Conservation (phyloP, 2,797 vertebrate species). For the Podargus strigoides region DNA sequence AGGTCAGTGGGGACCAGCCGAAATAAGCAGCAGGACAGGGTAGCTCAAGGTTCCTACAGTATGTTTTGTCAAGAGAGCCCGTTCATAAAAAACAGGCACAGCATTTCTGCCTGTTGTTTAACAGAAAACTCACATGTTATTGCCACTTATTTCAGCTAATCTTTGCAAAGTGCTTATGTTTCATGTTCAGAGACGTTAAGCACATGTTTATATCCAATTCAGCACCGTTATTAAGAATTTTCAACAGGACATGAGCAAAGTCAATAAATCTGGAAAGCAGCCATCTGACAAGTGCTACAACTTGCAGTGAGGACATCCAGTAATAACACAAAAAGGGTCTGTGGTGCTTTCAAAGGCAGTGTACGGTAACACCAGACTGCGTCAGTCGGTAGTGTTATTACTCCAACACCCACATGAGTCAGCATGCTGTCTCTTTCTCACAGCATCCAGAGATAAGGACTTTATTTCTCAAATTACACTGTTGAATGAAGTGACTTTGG, state of each 20-base stretch:
- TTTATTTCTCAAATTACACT: neutral
- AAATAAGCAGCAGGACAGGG: neutral
- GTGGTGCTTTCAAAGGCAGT: neutral
- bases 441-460: neutral
- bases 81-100: neutral
- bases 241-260: conserved; percentile 54
- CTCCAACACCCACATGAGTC: neutral
- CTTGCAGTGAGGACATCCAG: neutral
- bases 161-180: conserved; percentile 27
- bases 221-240: conserved; percentile 58
- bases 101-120: neutral
- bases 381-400: neutral
- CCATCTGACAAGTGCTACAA: neutral
- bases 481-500: neutral
- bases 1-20: no score
- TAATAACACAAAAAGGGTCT: neutral
- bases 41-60: neutral
- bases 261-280: conserved; percentile 54
- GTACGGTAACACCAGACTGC: neutral
- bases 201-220: conserved; percentile 37
- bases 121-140: neutral
- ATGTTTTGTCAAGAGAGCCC: neutral
- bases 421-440: neutral
- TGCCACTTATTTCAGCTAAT: neutral
- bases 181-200: conserved; percentile 17